These are phyloP conservation scores for Aphaenogaster rudis DNA, from an alignment of 1,140 invertebrate genomes.

Conservation along the genomic window DNA sequence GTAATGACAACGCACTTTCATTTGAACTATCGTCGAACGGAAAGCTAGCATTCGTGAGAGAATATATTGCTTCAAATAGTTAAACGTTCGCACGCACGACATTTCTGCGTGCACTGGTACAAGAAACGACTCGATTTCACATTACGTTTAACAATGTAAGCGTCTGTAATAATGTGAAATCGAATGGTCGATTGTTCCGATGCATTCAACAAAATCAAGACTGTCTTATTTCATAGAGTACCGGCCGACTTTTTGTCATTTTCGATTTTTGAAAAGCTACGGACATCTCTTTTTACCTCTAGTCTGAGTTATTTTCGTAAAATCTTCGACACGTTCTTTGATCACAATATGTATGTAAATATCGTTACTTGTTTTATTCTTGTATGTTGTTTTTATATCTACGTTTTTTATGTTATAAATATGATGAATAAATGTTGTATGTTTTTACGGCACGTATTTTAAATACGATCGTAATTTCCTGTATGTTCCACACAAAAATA, in stretches of 20 bases:
- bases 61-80: slow-evolving; percentile 20
- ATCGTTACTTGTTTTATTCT: slow-evolving; percentile 57
- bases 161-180: not conserved
- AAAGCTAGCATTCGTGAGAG: not conserved
- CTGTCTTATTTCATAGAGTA: slow-evolving; percentile 28
- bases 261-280: not conserved
- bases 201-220: slow-evolving; percentile 23
- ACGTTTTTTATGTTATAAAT: slow-evolving; percentile 41
- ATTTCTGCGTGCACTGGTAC: slow-evolving; percentile 5
- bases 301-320: slow-evolving; percentile 66
- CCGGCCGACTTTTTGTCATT: not conserved
- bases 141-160: not conserved
- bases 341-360: slow-evolving; percentile 65
- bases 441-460: slow-evolving; percentile 36
- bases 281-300: slow-evolving; percentile 63
- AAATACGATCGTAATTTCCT: not conserved
- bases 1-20: not conserved
- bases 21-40: not conserved
- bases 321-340: slow-evolving; percentile 46
- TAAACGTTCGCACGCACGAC: slow-evolving; percentile 29
- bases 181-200: not conserved
- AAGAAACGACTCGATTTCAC: slow-evolving; percentile 11
- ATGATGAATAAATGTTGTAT: slow-evolving; percentile 47
- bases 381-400: slow-evolving; percentile 51
- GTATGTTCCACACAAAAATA: not conserved